A percentile compares a stretch with the other conserved stretches of the same genome.
These are phyloP conservation scores for Etheostoma nigrum DNA, from an alignment of 2,797 vertebrate genomes.

Conservation along the genomic window DNA sequence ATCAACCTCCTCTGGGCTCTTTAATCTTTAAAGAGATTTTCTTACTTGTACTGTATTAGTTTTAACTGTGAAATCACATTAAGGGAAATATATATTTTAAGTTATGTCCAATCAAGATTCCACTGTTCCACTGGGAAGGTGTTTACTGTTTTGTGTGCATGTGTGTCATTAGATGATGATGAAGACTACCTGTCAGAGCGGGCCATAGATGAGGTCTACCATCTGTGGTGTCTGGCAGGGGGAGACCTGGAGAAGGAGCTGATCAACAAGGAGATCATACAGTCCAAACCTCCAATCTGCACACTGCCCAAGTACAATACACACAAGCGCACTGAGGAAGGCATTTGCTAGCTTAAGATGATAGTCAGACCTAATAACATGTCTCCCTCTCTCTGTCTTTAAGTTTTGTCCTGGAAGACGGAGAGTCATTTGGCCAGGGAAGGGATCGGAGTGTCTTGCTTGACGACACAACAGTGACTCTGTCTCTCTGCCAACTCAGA, in stretches of 20 bases:
- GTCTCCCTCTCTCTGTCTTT: background rate
- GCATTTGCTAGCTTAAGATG: background rate
- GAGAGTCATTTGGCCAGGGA: conserved; percentile 95
- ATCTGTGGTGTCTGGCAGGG: conserved; percentile 98
- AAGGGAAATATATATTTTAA: background rate
- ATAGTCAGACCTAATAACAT: background rate
- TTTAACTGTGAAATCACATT: background rate
- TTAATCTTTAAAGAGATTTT: background rate
- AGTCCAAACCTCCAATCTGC: conserved; percentile 96
- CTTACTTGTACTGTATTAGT: background rate
- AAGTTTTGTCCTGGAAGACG: conserved; percentile 96
- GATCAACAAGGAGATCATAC: conserved; percentile 96
- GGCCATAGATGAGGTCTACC: conserved; percentile 95
- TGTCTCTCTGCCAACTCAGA: conserved; percentile 95
- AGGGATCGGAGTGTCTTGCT: conserved; percentile 95
- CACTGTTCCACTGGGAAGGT: background rate
- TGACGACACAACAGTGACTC: conserved; percentile 95
- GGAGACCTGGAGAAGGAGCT: conserved; percentile 99
- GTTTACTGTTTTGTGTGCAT: background rate
- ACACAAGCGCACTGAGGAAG: conserved; percentile 1
- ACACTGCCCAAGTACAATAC: conserved; percentile 94
- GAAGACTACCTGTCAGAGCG: conserved; percentile 93
- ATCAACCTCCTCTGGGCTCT: background rate
- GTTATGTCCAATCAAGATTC: background rate
- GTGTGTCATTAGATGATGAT: conserved; percentile 78